Percentiles rank a stretch among this genome's conserved stretches.
These are phyloP conservation scores for Rhinichthys osculus DNA, from an alignment of 2,797 vertebrate species.

Conservation along the genomic window DNA sequence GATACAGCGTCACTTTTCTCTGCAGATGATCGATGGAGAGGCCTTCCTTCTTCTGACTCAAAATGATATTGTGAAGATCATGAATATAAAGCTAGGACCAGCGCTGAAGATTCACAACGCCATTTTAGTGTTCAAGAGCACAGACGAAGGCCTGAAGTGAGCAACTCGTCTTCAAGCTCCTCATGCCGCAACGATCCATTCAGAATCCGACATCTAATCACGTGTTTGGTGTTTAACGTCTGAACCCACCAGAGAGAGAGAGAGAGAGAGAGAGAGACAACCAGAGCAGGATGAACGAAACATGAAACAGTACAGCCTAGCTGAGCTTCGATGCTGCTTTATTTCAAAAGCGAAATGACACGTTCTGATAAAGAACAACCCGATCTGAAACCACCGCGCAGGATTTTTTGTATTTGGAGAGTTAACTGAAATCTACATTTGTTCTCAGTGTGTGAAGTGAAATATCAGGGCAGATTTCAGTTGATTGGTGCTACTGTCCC, in stretches of 20 bases:
- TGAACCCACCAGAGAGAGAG: slow-evolving; percentile 77
- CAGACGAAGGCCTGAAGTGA: slow-evolving; percentile 94
- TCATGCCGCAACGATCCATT: slow-evolving; percentile 76
- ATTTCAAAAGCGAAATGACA: slow-evolving; percentile 23
- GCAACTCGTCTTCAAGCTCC: slow-evolving; percentile 48
- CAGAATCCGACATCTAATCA: slow-evolving; percentile 67
- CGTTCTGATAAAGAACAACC: slow-evolving; percentile 18
- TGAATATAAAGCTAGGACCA: slow-evolving; percentile 97
- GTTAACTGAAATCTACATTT: slow-evolving; percentile 24
- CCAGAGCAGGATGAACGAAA: not conserved
- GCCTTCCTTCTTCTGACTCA: slow-evolving; percentile 96
- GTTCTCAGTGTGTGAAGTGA: not conserved
- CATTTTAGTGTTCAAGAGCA: slow-evolving; percentile 97
- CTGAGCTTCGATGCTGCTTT: slow-evolving; percentile 32
- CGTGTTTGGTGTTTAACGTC: slow-evolving; percentile 74
- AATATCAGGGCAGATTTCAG: slow-evolving; percentile 35
- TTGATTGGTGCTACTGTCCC: slow-evolving; percentile 55
- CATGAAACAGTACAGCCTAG: slow-evolving; percentile 11
- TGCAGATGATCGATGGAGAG: slow-evolving; percentile 96
- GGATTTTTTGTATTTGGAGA: slow-evolving; percentile 26
- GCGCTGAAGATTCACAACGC: slow-evolving; percentile 99
- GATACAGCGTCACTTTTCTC: slow-evolving; percentile 35
- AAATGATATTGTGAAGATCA: slow-evolving; percentile 98
- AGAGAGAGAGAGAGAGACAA: slow-evolving; percentile 65
- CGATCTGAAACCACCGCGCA: slow-evolving; percentile 14